phyloP scores from a whole-genome alignment of 2,888 invertebrate species.

The Mimas tiliae region DNA sequence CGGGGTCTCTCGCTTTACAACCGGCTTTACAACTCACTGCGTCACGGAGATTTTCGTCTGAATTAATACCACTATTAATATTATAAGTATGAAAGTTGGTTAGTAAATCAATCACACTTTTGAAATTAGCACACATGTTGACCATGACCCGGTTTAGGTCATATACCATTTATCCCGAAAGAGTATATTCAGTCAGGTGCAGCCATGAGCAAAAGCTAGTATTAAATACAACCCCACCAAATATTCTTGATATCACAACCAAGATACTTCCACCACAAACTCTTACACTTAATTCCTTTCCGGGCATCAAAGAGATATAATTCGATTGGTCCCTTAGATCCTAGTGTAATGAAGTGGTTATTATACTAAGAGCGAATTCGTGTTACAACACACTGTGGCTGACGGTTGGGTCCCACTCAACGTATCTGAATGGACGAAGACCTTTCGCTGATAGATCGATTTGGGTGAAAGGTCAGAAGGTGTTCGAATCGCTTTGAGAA shows the following conservation, averaged over 20 bases:
- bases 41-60: too few species aligned
- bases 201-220: too few species aligned
- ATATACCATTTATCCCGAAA: too few species aligned
- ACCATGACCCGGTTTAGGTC: too few species aligned
- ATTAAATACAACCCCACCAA: too few species aligned
- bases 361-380: conserved; percentile 30
- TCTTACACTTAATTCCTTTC: conserved; percentile 2
- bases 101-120: too few species aligned
- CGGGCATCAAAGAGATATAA: conserved; percentile 21
- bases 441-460: conserved; percentile 23
- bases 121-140: too few species aligned
- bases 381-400: conserved; percentile 23
- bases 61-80: too few species aligned
- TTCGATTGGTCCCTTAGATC: conserved; percentile 23
- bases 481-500: conserved; percentile 14
- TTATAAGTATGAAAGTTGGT: too few species aligned
- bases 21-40: too few species aligned
- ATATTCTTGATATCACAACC: neutral
- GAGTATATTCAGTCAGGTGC: too few species aligned
- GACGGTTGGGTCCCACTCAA: conserved; percentile 9
- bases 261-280: neutral
- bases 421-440: conserved; percentile 14
- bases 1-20: too few species aligned
- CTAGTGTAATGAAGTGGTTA: conserved; percentile 28
- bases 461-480: conserved; percentile 18